Base-by-base conservation (phyloP, 2,888 invertebrate species). In the Pachydiplax longipennis region DNA sequence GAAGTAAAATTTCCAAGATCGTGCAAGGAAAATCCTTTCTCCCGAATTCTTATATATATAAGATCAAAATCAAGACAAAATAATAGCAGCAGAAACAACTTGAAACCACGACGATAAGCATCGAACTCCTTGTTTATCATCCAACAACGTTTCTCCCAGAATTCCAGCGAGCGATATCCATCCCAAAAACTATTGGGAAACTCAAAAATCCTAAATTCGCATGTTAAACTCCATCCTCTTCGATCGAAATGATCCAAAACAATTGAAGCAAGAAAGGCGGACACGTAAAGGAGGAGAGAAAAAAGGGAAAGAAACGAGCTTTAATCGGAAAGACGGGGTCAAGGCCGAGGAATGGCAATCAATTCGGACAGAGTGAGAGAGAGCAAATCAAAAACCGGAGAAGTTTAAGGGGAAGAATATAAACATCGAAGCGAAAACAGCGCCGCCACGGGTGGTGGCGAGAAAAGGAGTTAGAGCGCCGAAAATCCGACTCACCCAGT, bases 341-440 rank as follows among this genome's bases (percentile, higher is more conserved):
- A 87, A 87, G 87, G 87, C 37, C 87, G 87, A 37, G 65, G 58
- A 65, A 87, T 87, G 87, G 87, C 37, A 87, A 87, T 87, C 87
- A 87, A 87, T 87, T 87, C 61, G 87, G 87, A 61, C 87, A 87
- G 87, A 61, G 61, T 8, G 44, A 18, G 83, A 25, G 48, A 22
- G 25, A 10, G 83, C 8, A 35, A 83, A 73, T 73, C 4, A 73
- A 73, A 73, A 35, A 58, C 13, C 6, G 15, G 31, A 15, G 83
- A 53, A 48, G 53, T 22, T 12, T 53, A 31, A 6, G 12, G n/a
- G n/a, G 65, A n/a, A 31, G n/a, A 37, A 61, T 35, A 81, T 22
- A 81, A 80, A 81, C 37, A 81, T 25, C 80, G 37, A 35, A 25
- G 31, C 80, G 80, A 80, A 82, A 37, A 83, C 5, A 31, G 61